These are phyloP conservation scores for Gastrophysa polygoni DNA, from an alignment of 2,888 invertebrate genomes.

Conservation along the genomic window DNA sequence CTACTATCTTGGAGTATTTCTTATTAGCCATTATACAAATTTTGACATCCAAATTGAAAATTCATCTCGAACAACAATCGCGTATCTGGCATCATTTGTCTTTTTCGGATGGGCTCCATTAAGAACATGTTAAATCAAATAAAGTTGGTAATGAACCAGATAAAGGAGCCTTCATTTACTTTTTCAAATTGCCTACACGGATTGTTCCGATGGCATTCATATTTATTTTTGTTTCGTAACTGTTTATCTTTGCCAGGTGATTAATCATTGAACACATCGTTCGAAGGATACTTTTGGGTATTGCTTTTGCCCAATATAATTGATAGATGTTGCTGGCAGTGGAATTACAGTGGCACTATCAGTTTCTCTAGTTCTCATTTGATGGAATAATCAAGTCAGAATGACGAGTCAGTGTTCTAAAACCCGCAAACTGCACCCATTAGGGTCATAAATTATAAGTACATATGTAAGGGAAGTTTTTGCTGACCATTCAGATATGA, in stretches of 20 bases:
- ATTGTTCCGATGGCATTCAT: slow-evolving; percentile 22
- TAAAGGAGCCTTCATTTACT: slow-evolving; percentile 37
- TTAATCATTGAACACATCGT: slow-evolving; percentile 11
- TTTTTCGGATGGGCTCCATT: slow-evolving; percentile 42
- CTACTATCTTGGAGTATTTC: slow-evolving; percentile 2
- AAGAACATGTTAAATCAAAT: slow-evolving; percentile 44
- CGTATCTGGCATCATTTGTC: slow-evolving; percentile 44
- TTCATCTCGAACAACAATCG: slow-evolving; percentile 43
- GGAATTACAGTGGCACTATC: not conserved
- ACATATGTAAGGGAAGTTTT: no score
- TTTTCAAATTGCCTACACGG: slow-evolving; percentile 30
- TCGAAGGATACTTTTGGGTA: not conserved
- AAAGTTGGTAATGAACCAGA: slow-evolving; percentile 40
- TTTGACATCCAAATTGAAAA: slow-evolving; percentile 42
- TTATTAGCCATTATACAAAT: slow-evolving; percentile 20
- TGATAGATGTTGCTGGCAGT: not conserved
- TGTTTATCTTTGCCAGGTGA: not conserved
- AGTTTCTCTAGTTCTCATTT: not conserved
- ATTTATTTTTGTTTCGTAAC: slow-evolving; percentile 17
- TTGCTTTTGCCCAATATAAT: no score
- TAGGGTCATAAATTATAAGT: no score
- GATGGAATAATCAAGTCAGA: no score
- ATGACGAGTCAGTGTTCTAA: no score
- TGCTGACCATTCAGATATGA: no score
- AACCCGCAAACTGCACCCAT: no score